Evolutionary conservation across 2,888 invertebrate genomes (phyloP), one percentile per base, ranked within the genome.

Genomic region (Bibio marci): DNA sequence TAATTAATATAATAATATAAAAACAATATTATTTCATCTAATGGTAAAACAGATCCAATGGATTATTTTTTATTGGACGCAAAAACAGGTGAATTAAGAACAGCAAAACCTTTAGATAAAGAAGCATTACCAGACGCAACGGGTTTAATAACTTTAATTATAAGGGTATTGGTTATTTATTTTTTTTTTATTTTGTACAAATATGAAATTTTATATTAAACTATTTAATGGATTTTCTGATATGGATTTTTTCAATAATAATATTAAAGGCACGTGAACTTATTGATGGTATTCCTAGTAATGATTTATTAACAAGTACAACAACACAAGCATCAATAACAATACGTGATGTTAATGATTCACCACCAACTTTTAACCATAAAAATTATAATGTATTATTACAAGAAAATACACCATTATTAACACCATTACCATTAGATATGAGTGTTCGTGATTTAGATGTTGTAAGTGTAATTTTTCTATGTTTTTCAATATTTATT

Each of bases 361-460:
- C 86, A 47, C 80, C 86, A 1, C 90, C 90, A 0, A 66, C 70
- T 33, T 90, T 90, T 61, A 85, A 85, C 62, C 69, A 71, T 33
- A 69, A 79, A 34, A 87, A 88, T 56, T 88, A 86, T 61, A 70
- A 69, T 47, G 78, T 85, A 12, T 74, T 77, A 44, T 73, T 90
- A 44, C 76, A 81, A 0, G 90, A 91, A 60, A 86, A 86, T 50
- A 73, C 86, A 10, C 75, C 80, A 0, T 67, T 76, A 26, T 87
- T 85, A 10, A 82, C 87, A 0, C 80, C 83, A 0, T 61, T 91
- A 26, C 83, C 86, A 0, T 57, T 90, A 46, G 80, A 86, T 48
- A 87, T 90, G 80, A 74, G 75, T 35, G 87, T 90, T 41, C 73
- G 73, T 26, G 90, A 91, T 61, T 78, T 80, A 13, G 90, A 91